Evolutionary conservation across 2,113 vertebrate genomes (phyloP), one percentile per base, ranked within the genome.

Genomic region (Sebastes fasciatus): DNA sequence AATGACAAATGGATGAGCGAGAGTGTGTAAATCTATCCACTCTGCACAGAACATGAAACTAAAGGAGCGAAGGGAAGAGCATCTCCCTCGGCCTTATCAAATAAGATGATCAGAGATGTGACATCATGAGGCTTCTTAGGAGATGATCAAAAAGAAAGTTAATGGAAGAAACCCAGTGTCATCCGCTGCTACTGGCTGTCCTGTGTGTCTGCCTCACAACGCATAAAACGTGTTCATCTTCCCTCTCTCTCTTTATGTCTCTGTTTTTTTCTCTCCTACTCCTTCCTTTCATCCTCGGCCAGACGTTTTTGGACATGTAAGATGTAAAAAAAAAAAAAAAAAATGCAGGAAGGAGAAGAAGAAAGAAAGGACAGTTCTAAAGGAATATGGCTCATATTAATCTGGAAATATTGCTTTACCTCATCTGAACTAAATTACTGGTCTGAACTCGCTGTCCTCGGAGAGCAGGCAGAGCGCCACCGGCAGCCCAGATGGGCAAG

Each of bases 361-460:
- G 86, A 93, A 91, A 93, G 88, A 90, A 87, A 91, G 91, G 91
- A 91, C 83, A 90, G 88, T 91, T 94, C 91, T 91, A 51, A 88
- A 92, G 83, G 90, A 95, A 94, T 94, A 94, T 95, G 95, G 94
- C 94, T 95, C 85, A 60, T 92, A 95, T 96, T 96, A 95, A 96
- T 95, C 92, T 92, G 89, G 79, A 93, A 95, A 95, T 95, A 95
- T 93, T 94, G 92, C 91, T 95, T 94, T 93, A 93, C 90, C 92
- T 96, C 94, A 96, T 94, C 95, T 96, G 95, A 95, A 95, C 84
- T 87, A 93, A 94, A 96, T 96, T 96, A 96, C 83, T 88, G 88
- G 87, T 80, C 90, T 95, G 93, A 95, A 95, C 93, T 93, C 83
- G 1, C 69, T 94, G 94, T 95, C 94, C 94, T 95, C 75, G 23